Base-by-base conservation (phyloP, 2,888 invertebrate species). In the Odontocerum albicorne region DNA sequence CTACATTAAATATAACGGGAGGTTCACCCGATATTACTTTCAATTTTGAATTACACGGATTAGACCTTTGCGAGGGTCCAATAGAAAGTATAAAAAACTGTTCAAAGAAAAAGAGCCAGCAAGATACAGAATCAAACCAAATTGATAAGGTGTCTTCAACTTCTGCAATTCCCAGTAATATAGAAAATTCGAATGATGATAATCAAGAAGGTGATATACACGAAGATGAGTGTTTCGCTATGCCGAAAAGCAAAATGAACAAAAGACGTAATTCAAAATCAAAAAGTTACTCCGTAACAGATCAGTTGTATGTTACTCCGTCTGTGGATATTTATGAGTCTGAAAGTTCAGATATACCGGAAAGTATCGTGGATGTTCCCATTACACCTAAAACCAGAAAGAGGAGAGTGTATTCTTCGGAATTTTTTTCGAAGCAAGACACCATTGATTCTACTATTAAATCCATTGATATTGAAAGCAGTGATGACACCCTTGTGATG, bases 271-370 rank as follows among this genome's bases (percentile, higher is more conserved):
- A 32, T 3, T 22, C 44, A 12, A 64, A 72, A 67, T 58, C 70
- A 70, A 61, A 75, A 68, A 67, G 65, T 64, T 22, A 75, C 71
- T 67, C 73, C 63, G 65, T 77, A 64, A 67, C 67, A 63, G 64
- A 76, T 66, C 55, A 67, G 66, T 61, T 73, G 65, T 64, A 78
- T 66, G 68, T 78, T 22, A 69, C 71, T 20, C 72, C 73, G 2
- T 72, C 65, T 63, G 65, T 76, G 4, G 83, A 83, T 68, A 72
- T 82, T 4, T 82, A 82, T 64, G 79, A 79, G 65, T 82, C 82
- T 36, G 83, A 83, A 63, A 83, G 83, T 63, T 73, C 73, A 2
- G 74, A 74, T 63, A 67, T 72, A 49, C 68, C 68, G 2, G 74
- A 73, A 36, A 69, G 69, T 47, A 63, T 72, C 2, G 71, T 71